Percentiles rank a stretch among this genome's conserved stretches.
Conservation (phyloP, 2,888 invertebrate species). For the Molorchus minor region DNA sequence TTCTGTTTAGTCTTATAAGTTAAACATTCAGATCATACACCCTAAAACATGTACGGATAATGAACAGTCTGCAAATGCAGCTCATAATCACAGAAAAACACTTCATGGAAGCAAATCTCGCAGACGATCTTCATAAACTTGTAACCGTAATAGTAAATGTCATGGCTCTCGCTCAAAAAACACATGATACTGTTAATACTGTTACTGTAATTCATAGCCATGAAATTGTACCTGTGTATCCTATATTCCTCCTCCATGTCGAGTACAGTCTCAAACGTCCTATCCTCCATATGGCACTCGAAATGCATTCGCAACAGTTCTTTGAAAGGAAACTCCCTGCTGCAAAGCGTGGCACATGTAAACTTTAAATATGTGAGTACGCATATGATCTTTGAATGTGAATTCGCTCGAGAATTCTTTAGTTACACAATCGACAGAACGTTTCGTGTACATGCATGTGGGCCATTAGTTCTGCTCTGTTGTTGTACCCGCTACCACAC, state of each 20-base stretch:
- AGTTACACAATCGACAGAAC: slow-evolving; percentile 49
- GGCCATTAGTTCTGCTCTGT: slow-evolving; percentile 41
- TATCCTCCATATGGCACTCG: slow-evolving; percentile 48
- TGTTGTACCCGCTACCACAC: slow-evolving; percentile 51
- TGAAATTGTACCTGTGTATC: slow-evolving; percentile 38
- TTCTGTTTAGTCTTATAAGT: no score
- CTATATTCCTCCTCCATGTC: slow-evolving; percentile 51
- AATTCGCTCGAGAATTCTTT: slow-evolving; percentile 41
- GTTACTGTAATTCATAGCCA: slow-evolving; percentile 33
- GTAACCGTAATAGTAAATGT: slow-evolving; percentile 37
- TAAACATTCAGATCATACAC: no score
- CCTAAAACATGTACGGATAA: background rate
- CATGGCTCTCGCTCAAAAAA: slow-evolving; percentile 43
- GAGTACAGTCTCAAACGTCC: slow-evolving; percentile 47
- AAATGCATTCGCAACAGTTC: slow-evolving; percentile 46
- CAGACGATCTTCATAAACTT: slow-evolving; percentile 46
- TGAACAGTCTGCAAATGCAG: slow-evolving; percentile 46
- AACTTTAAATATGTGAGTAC: slow-evolving; percentile 45
- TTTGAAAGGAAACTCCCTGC: slow-evolving; percentile 46
- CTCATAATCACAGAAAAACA: slow-evolving; percentile 46
- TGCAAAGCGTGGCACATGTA: slow-evolving; percentile 51
- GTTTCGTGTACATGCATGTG: slow-evolving; percentile 50
- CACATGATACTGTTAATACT: slow-evolving; percentile 48
- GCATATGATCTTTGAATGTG: slow-evolving; percentile 47
- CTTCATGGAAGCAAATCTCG: slow-evolving; percentile 48